A percentile compares a stretch with the other conserved stretches of the same genome.
These are phyloP conservation scores for Paracentrotus lividus DNA, from an alignment of 53 echinoderm and acorn worm genomes.

Conservation along the genomic window DNA sequence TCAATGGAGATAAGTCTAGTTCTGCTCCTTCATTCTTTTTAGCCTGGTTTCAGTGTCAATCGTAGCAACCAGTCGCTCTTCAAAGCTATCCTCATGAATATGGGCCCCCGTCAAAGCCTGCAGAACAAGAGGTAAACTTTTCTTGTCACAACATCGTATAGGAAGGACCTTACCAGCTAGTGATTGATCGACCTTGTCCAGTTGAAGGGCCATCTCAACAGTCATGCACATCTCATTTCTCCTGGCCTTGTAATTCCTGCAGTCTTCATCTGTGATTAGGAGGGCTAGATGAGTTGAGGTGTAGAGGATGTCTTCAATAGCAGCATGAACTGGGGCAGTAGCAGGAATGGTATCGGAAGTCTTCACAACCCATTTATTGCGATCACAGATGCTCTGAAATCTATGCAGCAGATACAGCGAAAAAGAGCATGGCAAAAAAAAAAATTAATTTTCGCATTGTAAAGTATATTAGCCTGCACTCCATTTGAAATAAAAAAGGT, in stretches of 20 bases:
- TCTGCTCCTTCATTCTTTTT: not conserved
- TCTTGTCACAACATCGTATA: slow-evolving; percentile 19
- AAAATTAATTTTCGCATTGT: too few relatives aligned
- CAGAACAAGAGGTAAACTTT: not conserved
- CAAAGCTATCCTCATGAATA: slow-evolving; percentile 15
- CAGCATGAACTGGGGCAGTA: not conserved
- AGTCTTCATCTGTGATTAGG: slow-evolving; percentile 12
- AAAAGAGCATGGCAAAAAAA: not conserved
- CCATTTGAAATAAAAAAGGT: too few relatives aligned
- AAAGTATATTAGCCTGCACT: too few relatives aligned
- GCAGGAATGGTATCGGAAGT: not conserved
- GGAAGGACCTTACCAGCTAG: slow-evolving; percentile 6
- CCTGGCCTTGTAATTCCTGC: not conserved
- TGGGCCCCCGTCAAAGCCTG: slow-evolving; percentile 13
- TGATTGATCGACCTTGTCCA: not conserved
- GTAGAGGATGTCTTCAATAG: not conserved
- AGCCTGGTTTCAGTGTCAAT: not conserved
- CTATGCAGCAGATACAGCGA: not conserved
- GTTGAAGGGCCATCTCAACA: slow-evolving; percentile 22
- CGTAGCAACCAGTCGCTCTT: not conserved
- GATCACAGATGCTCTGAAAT: not conserved
- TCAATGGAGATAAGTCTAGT: not conserved
- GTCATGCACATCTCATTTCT: not conserved
- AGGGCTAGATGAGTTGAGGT: slow-evolving; percentile 19
- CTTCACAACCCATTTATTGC: not conserved